Evolutionary conservation across 2,113 vertebrate genomes (phyloP).

Genomic region (Aptenodytes patagonicus): DNA sequence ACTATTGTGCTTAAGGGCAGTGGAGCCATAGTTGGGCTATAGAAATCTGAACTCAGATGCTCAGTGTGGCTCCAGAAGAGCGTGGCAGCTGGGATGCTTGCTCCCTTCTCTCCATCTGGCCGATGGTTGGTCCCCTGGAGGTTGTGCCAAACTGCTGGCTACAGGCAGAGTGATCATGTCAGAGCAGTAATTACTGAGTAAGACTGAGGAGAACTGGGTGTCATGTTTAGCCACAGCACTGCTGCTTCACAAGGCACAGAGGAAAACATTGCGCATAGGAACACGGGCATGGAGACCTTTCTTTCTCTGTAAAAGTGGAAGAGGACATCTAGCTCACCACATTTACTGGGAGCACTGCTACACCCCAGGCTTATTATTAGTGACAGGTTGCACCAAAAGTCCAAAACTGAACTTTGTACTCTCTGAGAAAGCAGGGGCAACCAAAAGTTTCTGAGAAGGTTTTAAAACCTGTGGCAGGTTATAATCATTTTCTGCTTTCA

Average conservation of each 20-base stretch:
- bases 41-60: background rate
- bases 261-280: background rate
- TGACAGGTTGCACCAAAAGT: background rate
- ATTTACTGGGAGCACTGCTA: background rate
- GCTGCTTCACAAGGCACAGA: background rate
- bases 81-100: background rate
- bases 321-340: background rate
- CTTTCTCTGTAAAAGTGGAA: background rate
- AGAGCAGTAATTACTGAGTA: background rate
- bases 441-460: background rate
- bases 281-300: accelerated
- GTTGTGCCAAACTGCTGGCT: background rate
- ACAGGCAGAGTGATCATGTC: background rate
- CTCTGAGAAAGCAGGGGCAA: background rate
- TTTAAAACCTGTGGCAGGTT: constrained; percentile 33
- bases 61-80: background rate
- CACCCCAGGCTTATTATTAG: background rate
- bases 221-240: background rate
- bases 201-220: background rate
- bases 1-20: background rate
- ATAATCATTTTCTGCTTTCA: constrained; percentile 44
- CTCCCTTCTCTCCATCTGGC: background rate
- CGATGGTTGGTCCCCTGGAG: background rate
- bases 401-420: background rate
- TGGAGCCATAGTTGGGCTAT: accelerated